phyloP scores from a whole-genome alignment of 2,113 vertebrate genomes.

The Piliocolobus tephrosceles region DNA sequence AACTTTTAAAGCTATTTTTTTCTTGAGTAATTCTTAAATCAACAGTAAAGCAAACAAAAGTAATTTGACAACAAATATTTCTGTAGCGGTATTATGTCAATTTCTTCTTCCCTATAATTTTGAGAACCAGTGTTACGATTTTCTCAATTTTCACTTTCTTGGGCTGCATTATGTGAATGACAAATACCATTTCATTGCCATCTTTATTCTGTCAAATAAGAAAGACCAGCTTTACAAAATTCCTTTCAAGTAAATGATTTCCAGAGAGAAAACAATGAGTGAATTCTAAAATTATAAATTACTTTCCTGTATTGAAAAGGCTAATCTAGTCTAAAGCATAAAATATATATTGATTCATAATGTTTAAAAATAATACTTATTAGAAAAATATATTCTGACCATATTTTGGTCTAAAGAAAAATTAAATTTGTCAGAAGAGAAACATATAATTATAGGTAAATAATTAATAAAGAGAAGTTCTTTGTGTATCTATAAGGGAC shows the following conservation, averaged over 20 bases:
- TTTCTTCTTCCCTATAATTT: conserved; percentile 35
- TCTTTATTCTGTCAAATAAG: conserved; percentile 44
- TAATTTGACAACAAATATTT: conserved; percentile 42
- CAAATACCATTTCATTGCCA: conserved; percentile 35
- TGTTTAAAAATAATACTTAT: conserved; percentile 31
- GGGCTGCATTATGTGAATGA: conserved; percentile 45
- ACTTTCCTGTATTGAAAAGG: conserved; percentile 8
- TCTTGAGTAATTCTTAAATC: conserved; percentile 24
- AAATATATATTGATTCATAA: conserved; percentile 26
- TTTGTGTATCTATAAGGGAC: neutral
- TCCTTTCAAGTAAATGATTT: conserved; percentile 42
- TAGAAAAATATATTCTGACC: conserved; percentile 28
- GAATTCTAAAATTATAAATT: conserved; percentile 38
- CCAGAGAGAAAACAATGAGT: neutral
- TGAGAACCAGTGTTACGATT: conserved; percentile 40
- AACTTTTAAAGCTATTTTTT: neutral
- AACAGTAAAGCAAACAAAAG: conserved; percentile 24
- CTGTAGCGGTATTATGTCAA: neutral
- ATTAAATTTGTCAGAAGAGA: conserved; percentile 32
- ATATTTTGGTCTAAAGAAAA: conserved; percentile 24
- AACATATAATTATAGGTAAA: conserved; percentile 15
- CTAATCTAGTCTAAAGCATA: conserved; percentile 16
- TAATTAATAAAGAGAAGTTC: conserved; percentile 53
- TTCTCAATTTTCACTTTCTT: conserved; percentile 50
- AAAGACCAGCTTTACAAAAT: conserved; percentile 23